Evolutionary conservation across 2,113 vertebrate species (phyloP).

Genomic region (Oncorhynchus masou): DNA sequence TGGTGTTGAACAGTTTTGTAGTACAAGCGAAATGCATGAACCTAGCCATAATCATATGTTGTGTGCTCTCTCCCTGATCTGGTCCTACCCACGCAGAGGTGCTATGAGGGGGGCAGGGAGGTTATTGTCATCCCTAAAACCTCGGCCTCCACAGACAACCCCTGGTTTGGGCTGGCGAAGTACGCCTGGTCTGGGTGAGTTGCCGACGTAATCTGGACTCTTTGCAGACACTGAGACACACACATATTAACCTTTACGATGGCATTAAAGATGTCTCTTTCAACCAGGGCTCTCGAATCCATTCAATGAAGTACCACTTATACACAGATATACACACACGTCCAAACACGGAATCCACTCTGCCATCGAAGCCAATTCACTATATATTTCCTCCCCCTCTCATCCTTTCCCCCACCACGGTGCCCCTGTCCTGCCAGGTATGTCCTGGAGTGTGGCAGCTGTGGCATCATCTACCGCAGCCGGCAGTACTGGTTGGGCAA

Average conservation of each 20-base stretch:
- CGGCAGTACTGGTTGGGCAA: conserved; percentile 83
- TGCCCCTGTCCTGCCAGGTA: conserved; percentile 57
- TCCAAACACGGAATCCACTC: too few relatives aligned
- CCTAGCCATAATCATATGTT: too few relatives aligned
- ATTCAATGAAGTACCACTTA: too few relatives aligned
- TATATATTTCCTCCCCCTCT: not conserved
- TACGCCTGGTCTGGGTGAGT: conserved; percentile 83
- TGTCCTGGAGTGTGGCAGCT: conserved; percentile 78
- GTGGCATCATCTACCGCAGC: conserved; percentile 82
- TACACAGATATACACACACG: too few relatives aligned
- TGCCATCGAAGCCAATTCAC: not conserved
- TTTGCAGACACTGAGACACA: not conserved
- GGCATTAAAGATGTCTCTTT: too few relatives aligned
- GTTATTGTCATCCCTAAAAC: conserved; percentile 79
- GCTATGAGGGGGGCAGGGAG: conserved; percentile 79
- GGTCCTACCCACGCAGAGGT: conserved; percentile 55
- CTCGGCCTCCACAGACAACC: conserved; percentile 75
- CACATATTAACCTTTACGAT: not conserved
- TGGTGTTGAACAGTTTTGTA: too few relatives aligned
- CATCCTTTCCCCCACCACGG: not conserved
- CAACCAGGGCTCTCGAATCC: too few relatives aligned
- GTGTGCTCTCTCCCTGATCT: not conserved
- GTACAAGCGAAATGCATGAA: too few relatives aligned
- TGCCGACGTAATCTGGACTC: not conserved
- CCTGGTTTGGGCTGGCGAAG: conserved; percentile 79